Evolutionary conservation across 1,140 invertebrate species (phyloP), one percentile per base, ranked within the genome.

Genomic region (Nymphalis io): DNA sequence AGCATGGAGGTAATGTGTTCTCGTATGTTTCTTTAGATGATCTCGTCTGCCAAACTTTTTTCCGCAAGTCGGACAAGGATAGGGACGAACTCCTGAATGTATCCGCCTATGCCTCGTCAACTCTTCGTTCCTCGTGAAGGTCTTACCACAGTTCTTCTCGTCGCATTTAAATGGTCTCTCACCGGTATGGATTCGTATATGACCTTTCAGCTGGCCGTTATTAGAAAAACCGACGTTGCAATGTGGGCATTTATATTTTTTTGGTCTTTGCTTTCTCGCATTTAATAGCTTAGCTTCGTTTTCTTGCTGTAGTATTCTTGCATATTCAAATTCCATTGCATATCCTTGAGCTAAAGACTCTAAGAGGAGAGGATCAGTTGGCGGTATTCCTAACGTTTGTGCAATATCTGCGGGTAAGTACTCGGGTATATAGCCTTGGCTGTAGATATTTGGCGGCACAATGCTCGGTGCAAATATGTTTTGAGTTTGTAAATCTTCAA

Each of bases 71-170:
- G 91, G 80, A 84, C 97, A 98, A 0, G 94, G 93, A 83, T 95
- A 97, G 0, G 97, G 97, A 10, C 96, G 93, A 0, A 96, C 87
- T 1, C 96, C 96, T 0, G 96, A 96, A 85, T 99, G 98, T 60
- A 98, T 99, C 63, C 97, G 93, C 75, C 96, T 96, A 88, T 99
- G 98, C 21, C 97, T 93, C 0, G 97, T 98, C 46, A 98, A 88
- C 83, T 99, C 97, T 89, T 98, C 97, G 87, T 98, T 99, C 70
- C 97, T 93, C 0, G 97, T 98, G 81, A 99, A 99, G 0, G 95
- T 95, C 86, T 98, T 98, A 0, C 95, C 96, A 80, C 98, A 98
- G 53, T 94, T 94, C 51, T 95, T 94, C 33, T 95, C 94, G 53
- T 97, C 96, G 84, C 97, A 98, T 74, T 95, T 95, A 85, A 96